Conservation (phyloP, 2,113 vertebrate species). For the Glaucidium brasilianum region DNA sequence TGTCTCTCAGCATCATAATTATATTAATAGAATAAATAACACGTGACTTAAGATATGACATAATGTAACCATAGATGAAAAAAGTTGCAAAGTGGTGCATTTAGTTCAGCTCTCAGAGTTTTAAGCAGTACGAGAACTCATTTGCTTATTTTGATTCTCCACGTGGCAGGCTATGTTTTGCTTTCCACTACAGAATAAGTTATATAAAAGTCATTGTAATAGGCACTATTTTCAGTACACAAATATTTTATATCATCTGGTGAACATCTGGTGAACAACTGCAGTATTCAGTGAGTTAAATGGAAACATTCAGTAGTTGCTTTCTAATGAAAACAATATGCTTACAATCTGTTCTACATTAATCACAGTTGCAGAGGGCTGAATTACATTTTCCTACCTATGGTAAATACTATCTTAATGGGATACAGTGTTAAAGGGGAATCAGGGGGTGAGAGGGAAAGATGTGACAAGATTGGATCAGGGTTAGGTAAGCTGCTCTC, state of each 20-base stretch:
- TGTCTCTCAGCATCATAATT: background rate
- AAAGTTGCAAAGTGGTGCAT: background rate
- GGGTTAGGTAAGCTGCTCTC: background rate
- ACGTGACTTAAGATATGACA: background rate
- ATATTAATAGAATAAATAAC: background rate
- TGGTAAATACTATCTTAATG: background rate
- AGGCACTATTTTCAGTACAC: background rate
- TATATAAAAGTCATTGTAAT: background rate
- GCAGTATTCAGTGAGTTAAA: background rate
- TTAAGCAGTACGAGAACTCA: background rate
- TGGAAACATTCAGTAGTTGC: background rate
- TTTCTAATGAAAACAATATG: conserved; percentile 13
- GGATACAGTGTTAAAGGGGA: background rate
- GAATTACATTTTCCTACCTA: background rate
- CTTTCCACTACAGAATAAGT: background rate
- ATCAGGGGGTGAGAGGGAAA: background rate
- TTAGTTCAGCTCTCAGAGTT: background rate
- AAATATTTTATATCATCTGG: background rate
- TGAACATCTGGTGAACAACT: background rate
- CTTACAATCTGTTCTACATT: background rate
- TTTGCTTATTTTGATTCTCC: background rate
- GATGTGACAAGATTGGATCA: background rate
- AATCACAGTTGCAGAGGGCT: background rate
- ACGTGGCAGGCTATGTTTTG: background rate
- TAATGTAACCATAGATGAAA: background rate